Percentiles rank a stretch among this genome's conserved stretches.
phyloP scores from a whole-genome alignment of 2,113 vertebrate genomes.

The Guaruba guarouba region DNA sequence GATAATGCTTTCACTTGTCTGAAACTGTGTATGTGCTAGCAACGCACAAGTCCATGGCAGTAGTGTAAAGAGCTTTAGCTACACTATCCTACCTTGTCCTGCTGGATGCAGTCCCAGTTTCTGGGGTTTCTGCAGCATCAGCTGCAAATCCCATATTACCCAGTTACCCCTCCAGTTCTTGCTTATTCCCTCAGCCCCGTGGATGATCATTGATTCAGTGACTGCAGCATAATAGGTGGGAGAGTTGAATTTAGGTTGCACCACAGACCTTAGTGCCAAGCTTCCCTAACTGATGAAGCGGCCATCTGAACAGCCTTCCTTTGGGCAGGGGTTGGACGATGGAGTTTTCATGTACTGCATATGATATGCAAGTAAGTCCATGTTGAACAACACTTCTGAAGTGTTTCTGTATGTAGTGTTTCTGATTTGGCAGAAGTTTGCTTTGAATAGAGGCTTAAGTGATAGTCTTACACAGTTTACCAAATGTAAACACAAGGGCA shows the following conservation, averaged over 20 bases:
- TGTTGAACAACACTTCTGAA: neutral
- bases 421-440: neutral
- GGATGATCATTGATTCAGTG: neutral
- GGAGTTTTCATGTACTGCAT: neutral
- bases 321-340: neutral
- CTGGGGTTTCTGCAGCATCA: neutral
- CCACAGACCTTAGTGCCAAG: fast-evolving
- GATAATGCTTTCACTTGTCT: neutral
- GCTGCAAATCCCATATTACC: neutral
- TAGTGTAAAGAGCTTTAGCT: neutral
- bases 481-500: neutral
- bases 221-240: fast-evolving
- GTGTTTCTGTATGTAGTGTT: fast-evolving
- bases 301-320: neutral
- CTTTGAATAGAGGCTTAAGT: neutral
- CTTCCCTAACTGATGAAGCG: neutral
- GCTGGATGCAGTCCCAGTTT: fast-evolving
- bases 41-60: fast-evolving
- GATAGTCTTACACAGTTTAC: neutral
- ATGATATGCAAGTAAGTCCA: neutral
- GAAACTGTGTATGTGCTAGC: neutral
- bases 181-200: neutral
- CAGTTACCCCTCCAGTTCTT: neutral
- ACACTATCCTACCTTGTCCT: neutral
- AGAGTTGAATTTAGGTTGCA: neutral